A percentile compares a stretch with the other conserved stretches of the same genome.
Evolutionary conservation across 2,797 vertebrate genomes (phyloP).

Genomic region (Mus spretus): DNA sequence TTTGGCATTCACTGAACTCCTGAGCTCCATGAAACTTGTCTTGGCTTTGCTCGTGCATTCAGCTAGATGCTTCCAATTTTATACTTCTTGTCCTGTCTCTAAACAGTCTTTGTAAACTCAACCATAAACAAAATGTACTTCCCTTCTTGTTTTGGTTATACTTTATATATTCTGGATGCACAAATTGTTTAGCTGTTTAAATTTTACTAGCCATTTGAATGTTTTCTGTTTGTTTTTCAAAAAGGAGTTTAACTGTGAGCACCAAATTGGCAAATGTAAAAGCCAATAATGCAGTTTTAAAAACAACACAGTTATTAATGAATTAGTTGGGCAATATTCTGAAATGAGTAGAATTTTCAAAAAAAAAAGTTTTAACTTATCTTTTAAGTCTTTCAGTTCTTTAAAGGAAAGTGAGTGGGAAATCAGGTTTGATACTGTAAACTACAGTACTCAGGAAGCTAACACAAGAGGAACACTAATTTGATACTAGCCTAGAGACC

Average conservation of each 20-base stretch:
- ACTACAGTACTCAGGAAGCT: not conserved
- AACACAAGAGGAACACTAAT: too few relatives aligned
- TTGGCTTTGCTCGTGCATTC: not conserved
- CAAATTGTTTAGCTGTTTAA: constrained; percentile 5
- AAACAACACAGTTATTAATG: not conserved
- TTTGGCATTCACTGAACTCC: not conserved
- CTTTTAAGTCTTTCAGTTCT: not conserved
- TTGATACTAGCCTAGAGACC: not conserved
- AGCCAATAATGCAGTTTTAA: not conserved
- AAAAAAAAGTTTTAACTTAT: not conserved
- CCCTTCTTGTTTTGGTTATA: not conserved
- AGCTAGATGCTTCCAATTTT: not conserved
- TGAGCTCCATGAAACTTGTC: not conserved
- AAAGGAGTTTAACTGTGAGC: not conserved
- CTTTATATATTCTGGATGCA: not conserved
- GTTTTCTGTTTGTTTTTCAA: constrained; percentile 26
- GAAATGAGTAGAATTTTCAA: not conserved
- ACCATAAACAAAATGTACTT: not conserved
- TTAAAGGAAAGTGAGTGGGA: not conserved
- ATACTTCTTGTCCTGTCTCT: not conserved
- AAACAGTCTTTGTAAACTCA: not conserved
- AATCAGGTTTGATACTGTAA: not conserved
- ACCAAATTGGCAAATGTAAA: not conserved
- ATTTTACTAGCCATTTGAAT: not conserved
- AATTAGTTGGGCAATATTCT: not conserved